Evolutionary conservation across 2,113 vertebrate genomes (phyloP).

Genomic region (Xiphorhynchus elegans): DNA sequence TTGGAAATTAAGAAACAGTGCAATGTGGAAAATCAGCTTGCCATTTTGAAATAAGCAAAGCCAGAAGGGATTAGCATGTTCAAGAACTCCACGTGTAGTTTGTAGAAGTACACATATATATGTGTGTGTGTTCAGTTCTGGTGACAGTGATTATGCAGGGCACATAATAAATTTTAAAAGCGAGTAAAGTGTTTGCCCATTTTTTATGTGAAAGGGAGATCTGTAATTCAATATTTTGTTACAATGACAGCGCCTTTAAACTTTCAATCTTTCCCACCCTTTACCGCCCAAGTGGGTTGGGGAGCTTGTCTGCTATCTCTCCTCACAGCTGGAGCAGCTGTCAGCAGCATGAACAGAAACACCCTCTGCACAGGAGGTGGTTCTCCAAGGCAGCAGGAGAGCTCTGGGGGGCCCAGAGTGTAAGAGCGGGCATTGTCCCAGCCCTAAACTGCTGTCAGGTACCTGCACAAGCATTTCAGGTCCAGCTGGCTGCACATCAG

Average conservation of each 20-base stretch:
- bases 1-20: background rate
- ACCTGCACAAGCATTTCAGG: background rate
- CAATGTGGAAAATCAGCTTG: background rate
- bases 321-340: background rate
- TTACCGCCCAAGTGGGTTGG: background rate
- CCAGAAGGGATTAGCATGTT: background rate
- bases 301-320: background rate
- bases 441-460: background rate
- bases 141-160: background rate
- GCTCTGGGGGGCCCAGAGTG: background rate
- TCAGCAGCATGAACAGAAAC: background rate
- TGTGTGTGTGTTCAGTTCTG: background rate
- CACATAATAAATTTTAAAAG: background rate
- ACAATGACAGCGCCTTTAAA: background rate
- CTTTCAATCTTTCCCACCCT: background rate
- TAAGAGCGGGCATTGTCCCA: background rate
- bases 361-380: background rate
- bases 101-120: background rate
- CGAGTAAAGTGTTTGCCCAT: background rate
- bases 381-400: background rate
- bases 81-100: background rate
- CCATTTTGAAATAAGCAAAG: background rate
- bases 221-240: background rate
- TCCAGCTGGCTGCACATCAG: background rate
- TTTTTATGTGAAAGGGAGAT: background rate